A percentile compares a stretch with the other conserved stretches of the same genome.
phyloP scores from a whole-genome alignment of 92 coral and sea anemone genomes.

The Porites rus region DNA sequence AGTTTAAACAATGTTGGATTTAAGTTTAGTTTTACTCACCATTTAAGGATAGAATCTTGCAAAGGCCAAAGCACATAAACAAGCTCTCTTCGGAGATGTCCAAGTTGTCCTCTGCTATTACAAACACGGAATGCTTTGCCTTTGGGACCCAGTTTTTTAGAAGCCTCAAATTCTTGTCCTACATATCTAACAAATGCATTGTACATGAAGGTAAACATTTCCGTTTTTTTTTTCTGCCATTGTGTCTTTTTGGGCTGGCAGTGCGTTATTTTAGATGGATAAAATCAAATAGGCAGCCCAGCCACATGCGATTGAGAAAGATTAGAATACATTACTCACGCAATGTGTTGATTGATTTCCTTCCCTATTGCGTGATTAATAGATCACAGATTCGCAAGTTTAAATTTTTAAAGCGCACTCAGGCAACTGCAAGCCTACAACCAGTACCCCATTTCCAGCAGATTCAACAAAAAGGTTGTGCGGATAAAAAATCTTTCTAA shows the following conservation, averaged over 20 bases:
- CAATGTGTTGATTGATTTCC: too few relatives aligned
- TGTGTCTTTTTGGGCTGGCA: neutral
- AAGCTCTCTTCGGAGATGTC: conserved; percentile 19
- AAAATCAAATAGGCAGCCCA: neutral
- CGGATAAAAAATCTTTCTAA: neutral
- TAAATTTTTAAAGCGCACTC: neutral
- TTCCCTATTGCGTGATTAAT: too few relatives aligned
- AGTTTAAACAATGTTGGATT: neutral
- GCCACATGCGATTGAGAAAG: neutral
- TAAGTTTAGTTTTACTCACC: conserved; percentile 35
- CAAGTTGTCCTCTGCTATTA: conserved; percentile 3
- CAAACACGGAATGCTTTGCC: conserved; percentile 45
- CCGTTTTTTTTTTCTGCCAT: neutral
- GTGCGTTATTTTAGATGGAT: neutral
- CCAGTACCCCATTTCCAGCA: neutral
- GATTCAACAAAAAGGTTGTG: neutral
- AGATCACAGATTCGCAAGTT: too few relatives aligned
- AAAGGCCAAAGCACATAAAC: conserved; percentile 42
- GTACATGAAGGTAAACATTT: neutral
- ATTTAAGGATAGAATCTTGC: conserved; percentile 24
- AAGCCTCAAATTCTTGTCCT: conserved; percentile 38
- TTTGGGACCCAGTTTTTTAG: conserved; percentile 35
- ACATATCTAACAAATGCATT: conserved; percentile 31
- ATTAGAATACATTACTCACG: neutral
- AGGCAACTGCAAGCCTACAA: neutral